These are phyloP conservation scores for Lepidocyrtinus sp. DNA, from an alignment of 2,888 invertebrate species.

Conservation along the genomic window DNA sequence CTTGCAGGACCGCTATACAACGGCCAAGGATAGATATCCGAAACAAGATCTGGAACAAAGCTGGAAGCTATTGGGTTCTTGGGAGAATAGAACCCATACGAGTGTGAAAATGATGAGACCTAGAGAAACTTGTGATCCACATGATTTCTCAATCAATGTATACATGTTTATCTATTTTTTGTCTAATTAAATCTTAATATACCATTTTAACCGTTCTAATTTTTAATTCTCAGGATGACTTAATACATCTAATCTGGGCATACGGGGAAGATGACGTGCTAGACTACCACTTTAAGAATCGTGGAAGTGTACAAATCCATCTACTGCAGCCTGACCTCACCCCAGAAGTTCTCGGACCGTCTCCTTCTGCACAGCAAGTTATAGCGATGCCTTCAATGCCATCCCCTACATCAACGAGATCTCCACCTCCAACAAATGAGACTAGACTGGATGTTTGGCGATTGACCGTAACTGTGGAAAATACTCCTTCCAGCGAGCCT, in stretches of 20 bases:
- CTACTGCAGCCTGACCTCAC: slow-evolving; percentile 44
- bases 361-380: background rate
- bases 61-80: slow-evolving; percentile 34
- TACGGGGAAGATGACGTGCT: slow-evolving; percentile 42
- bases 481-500: background rate
- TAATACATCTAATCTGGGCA: slow-evolving; percentile 43
- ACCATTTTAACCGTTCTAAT: too few species aligned
- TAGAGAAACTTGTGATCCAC: slow-evolving; percentile 45
- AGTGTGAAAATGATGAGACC: slow-evolving; percentile 27
- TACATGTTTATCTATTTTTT: too few species aligned
- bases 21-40: slow-evolving; percentile 27
- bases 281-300: slow-evolving; percentile 42
- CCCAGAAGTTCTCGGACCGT: slow-evolving; percentile 17
- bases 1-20: slow-evolving; percentile 36
- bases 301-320: slow-evolving; percentile 30
- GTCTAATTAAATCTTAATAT: too few species aligned
- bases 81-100: slow-evolving; percentile 46
- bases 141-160: slow-evolving; percentile 43
- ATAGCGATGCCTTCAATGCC: slow-evolving; percentile 2
- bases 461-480: slow-evolving; percentile 10
- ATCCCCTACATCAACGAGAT: background rate
- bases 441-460: slow-evolving; percentile 52
- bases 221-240: slow-evolving; percentile 34
- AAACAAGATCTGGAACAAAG: slow-evolving; percentile 37
- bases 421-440: too few species aligned